Conservation (phyloP, 2,113 vertebrate species). For the Boleophthalmus pectinirostris region DNA sequence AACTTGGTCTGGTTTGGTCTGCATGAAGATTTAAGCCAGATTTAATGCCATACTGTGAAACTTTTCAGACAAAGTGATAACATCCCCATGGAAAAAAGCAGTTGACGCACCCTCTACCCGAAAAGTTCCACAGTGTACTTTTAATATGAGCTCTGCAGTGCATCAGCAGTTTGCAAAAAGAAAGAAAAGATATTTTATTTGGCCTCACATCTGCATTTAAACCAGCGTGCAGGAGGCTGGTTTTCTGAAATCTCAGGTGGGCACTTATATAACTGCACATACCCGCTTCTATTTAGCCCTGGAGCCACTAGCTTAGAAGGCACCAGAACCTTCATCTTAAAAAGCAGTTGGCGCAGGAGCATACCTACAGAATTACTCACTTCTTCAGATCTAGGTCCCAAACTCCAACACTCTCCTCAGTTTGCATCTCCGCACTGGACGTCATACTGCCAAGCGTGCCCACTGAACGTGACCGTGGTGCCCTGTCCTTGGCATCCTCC, state of each 20-base stretch:
- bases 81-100: too few species aligned
- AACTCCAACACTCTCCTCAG: constrained; percentile 17
- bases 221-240: neutral
- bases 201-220: constrained; percentile 16
- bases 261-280: constrained; percentile 6
- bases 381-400: constrained; percentile 22
- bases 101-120: too few species aligned
- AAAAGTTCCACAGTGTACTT: too few species aligned
- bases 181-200: neutral
- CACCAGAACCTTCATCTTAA: constrained; percentile 20
- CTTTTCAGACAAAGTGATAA: too few species aligned
- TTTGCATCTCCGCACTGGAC: constrained; percentile 32
- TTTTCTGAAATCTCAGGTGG: neutral
- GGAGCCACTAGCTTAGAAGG: constrained; percentile 10
- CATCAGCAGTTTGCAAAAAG: neutral
- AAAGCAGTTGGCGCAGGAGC: constrained; percentile 8
- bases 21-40: too few species aligned
- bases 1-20: too few species aligned
- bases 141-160: neutral
- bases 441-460: constrained; percentile 53
- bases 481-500: constrained; percentile 40
- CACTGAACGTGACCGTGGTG: constrained; percentile 40
- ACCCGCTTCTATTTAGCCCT: constrained; percentile 1
- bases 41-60: too few species aligned
- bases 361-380: constrained; percentile 32